Evolutionary conservation across 2,113 vertebrate genomes (phyloP).

Genomic region (Sebastes schlegelii): DNA sequence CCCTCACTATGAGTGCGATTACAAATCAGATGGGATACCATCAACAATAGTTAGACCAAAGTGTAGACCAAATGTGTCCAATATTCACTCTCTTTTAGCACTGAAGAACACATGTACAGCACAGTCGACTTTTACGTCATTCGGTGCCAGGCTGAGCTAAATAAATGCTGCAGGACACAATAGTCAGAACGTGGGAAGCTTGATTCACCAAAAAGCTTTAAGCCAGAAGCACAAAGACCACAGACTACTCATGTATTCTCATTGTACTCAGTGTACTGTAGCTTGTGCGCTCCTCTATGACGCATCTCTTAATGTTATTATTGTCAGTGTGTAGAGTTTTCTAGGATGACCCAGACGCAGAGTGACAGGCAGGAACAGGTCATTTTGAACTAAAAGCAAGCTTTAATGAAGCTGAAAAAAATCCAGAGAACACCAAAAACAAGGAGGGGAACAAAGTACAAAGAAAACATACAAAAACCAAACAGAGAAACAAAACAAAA

Average conservation of each 20-base stretch:
- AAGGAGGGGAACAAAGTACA: too few relatives aligned
- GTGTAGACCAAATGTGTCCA: not conserved
- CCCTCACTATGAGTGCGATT: not conserved
- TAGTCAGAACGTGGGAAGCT: conserved; percentile 32
- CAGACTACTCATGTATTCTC: not conserved
- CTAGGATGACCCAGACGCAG: too few relatives aligned
- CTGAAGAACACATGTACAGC: not conserved
- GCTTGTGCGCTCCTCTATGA: not conserved
- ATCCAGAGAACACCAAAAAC: too few relatives aligned
- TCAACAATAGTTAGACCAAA: too few relatives aligned
- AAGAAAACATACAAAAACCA: too few relatives aligned
- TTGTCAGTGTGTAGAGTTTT: too few relatives aligned
- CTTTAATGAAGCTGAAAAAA: too few relatives aligned
- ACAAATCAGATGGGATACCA: not conserved
- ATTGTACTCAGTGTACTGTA: not conserved
- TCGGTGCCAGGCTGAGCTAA: not conserved
- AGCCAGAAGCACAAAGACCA: not conserved
- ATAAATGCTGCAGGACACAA: conserved; percentile 8
- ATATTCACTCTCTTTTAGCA: not conserved
- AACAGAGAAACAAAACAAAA: too few relatives aligned
- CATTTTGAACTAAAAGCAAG: too few relatives aligned
- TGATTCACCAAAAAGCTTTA: conserved; percentile 11
- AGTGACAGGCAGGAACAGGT: too few relatives aligned
- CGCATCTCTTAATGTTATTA: not conserved
- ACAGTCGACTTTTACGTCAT: not conserved